Evolutionary conservation across 1,140 invertebrate genomes (phyloP), one percentile per base, ranked within the genome.

Genomic region (Lepidurus apus): DNA sequence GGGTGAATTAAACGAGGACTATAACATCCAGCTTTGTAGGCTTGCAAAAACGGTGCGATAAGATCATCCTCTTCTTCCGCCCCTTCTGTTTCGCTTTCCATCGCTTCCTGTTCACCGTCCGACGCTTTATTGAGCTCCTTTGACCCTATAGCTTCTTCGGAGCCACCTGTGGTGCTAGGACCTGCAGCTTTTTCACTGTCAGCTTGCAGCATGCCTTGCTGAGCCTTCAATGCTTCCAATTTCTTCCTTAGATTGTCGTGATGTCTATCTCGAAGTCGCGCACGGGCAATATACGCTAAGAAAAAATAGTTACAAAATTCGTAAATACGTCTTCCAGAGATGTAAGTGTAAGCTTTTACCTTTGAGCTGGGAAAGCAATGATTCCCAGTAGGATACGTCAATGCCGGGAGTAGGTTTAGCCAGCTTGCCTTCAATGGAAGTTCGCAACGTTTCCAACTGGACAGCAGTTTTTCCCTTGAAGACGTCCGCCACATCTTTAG

Each of bases 301-400:
- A 81, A 42, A 74, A 76, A 34, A 34, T 4, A 34, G 34, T 2
- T 34, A 34, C 13, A 75, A 75, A 42, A 42, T n/a, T n/a, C 43
- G 2, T 7, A 75, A 75, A 75, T 42, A 75, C 8, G 74, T 3
- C 11, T 24, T 42, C 11, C 17, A 7, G 5, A 75, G 34, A 17
- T 7, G 10, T 0, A n/a, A 75, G 3, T 1, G 24, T 74, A 53
- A 73, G 43, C 24, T 53, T 42, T 79, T 85, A 91, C 90, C 90
- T 89, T 95, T 97, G 4, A 99, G 87, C 85, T 98, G 93, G 53
- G 93, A 94, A 9, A 98, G 87, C 74, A 99, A 85, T 74, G 93
- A 95, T 87, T 99, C 97, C 96, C 97, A 99, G 86, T 98, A 99
- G 75, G 93, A 94, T 80, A 98, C 93, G 87, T 99, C 97, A 73